phyloP scores from a whole-genome alignment of 2,888 invertebrate genomes.

The Prosopocoilus inquinatus region DNA sequence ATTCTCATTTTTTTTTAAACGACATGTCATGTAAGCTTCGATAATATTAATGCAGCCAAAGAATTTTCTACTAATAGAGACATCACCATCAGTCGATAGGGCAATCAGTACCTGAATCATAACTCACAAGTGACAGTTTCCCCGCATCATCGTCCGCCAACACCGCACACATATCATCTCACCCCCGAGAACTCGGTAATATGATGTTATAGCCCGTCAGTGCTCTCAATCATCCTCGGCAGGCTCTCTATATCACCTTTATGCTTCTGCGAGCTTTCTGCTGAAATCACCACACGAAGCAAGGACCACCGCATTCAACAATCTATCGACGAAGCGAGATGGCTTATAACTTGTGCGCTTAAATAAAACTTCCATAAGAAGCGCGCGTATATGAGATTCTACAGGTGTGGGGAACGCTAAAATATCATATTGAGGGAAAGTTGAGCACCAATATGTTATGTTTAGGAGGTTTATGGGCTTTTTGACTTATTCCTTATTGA shows the following conservation, averaged over 20 bases:
- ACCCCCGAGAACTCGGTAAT: conserved; percentile 45
- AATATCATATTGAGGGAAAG: conserved; percentile 48
- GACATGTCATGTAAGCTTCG: too few species aligned
- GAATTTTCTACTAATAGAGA: conserved; percentile 5
- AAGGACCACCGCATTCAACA: background rate
- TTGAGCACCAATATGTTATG: conserved; percentile 46
- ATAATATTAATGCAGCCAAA: too few species aligned
- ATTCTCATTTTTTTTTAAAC: too few species aligned
- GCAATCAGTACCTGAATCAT: conserved; percentile 27
- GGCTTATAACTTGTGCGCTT: conserved; percentile 7
- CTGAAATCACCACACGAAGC: background rate
- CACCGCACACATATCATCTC: conserved; percentile 48
- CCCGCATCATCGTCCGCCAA: conserved; percentile 43
- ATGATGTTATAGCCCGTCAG: conserved; percentile 52
- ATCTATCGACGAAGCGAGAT: background rate
- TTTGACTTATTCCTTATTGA: conserved; percentile 45
- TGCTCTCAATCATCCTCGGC: conserved; percentile 48
- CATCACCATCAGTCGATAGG: conserved; percentile 19
- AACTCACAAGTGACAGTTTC: conserved; percentile 36
- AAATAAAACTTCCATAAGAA: conserved; percentile 19
- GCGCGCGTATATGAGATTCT: conserved; percentile 38
- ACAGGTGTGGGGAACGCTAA: conserved; percentile 47
- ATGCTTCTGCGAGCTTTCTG: conserved; percentile 5
- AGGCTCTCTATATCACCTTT: conserved; percentile 18
- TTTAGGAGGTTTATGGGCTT: conserved; percentile 43